Base-by-base conservation (phyloP, 2,113 vertebrate species). In the Trochalopteron elliotii region DNA sequence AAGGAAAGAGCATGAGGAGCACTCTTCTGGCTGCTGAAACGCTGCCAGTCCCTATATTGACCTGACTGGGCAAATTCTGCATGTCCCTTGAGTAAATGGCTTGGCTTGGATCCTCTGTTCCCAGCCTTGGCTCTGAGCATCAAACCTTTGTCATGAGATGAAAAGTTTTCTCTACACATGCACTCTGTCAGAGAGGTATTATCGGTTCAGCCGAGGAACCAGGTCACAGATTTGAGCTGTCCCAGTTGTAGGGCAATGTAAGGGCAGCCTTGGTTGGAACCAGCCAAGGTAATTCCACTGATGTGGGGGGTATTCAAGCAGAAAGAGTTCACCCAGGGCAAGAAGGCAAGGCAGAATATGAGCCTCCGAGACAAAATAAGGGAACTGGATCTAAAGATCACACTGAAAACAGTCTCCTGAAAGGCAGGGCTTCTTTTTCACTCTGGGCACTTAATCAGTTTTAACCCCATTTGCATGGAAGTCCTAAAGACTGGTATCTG, bases 351-450 rank as follows among this genome's bases (percentile, higher is more conserved):
- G 65, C 71, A 89, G 69, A 94, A 78, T 22, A 47, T 0, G 1
- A 88, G 57, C 37, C 56, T 86, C 31, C 10, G 24, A 25, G n/a
- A 53, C 68, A 75, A 78, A 72, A 89, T 53, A 0, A 86, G 83
- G 24, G 72, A 75, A 70, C 63, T 78, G 49, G 65, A 94, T 77
- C 85, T 87, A 86, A 81, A 80, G 77, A 88, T 56, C 57, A 71
- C 5, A 89, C 59, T 50, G 61, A 92, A 83, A 97, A 87, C 72
- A 80, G 40, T 53, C 74, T 88, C 61, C 85, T 44, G 70, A 71
- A 93, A 95, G 81, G 79, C 95, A 91, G 79, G 37, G 22, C 61
- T 76, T 94, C 93, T 89, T 76, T 96, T 90, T 94, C 94, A 94
- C 68, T 86, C 78, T 82, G 96, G 80, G 78, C 37, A 90, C 75